phyloP scores from a whole-genome alignment of 1,140 invertebrate genomes.

The Seison nebaliae region DNA sequence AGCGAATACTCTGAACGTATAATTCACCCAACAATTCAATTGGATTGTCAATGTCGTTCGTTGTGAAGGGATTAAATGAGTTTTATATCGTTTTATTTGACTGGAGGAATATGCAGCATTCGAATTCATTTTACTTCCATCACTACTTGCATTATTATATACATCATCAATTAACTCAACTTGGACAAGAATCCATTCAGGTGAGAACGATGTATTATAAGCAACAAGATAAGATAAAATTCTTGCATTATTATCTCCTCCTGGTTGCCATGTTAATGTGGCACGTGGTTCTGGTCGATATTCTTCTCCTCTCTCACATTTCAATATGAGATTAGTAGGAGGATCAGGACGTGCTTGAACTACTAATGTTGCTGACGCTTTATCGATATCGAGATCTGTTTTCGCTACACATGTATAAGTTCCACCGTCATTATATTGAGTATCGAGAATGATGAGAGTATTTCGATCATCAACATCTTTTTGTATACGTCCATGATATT shows the following conservation, averaged over 20 bases:
- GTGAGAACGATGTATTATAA: constrained; percentile 11
- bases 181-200: constrained; percentile 9
- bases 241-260: constrained; percentile 12
- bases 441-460: constrained; percentile 9
- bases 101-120: no score
- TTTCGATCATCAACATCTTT: constrained; percentile 11
- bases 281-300: constrained; percentile 1
- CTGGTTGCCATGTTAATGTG: constrained; percentile 5
- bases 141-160: constrained; percentile 5
- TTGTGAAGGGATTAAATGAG: constrained; percentile 7
- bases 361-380: constrained; percentile 7
- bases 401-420: constrained; percentile 10
- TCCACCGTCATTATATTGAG: constrained; percentile 12
- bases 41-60: constrained; percentile 6
- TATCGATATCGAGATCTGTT: constrained; percentile 8
- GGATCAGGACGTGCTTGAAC: constrained; percentile 11
- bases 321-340: constrained; percentile 5
- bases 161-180: constrained; percentile 6
- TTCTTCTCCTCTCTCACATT: no score
- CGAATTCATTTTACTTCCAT: no score
- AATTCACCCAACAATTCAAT: constrained; percentile 12
- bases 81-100: constrained; percentile 10
- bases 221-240: constrained; percentile 8
- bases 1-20: constrained; percentile 12
- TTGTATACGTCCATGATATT: constrained; percentile 7